Evolutionary conservation across 2,888 invertebrate genomes (phyloP).

Genomic region (Euplexia lucipara): DNA sequence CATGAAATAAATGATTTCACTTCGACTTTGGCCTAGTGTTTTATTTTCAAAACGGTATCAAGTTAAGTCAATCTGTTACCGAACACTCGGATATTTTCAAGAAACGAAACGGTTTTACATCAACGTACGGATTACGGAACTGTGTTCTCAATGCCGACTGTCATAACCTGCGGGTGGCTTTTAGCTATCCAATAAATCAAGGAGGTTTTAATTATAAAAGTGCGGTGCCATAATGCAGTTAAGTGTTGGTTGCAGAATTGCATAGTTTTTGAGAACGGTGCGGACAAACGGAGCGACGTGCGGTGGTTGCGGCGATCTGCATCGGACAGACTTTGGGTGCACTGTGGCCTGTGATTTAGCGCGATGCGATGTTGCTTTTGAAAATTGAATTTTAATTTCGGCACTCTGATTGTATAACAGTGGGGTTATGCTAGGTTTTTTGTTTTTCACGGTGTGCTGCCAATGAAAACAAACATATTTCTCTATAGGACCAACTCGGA

Average conservation of each 20-base stretch:
- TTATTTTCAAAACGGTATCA: too few species aligned
- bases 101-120: not conserved
- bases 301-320: slow-evolving; percentile 57
- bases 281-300: slow-evolving; percentile 60
- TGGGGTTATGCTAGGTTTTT: too few species aligned
- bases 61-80: too few species aligned
- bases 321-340: slow-evolving; percentile 59
- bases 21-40: too few species aligned
- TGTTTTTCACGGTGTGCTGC: too few species aligned
- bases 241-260: slow-evolving; percentile 61
- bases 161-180: slow-evolving; percentile 85
- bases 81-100: too few species aligned
- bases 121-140: slow-evolving; percentile 25
- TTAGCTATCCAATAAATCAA: slow-evolving; percentile 51
- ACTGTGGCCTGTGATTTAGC: slow-evolving; percentile 23
- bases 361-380: not conserved
- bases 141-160: slow-evolving; percentile 72
- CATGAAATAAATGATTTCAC: too few species aligned
- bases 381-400: not conserved
- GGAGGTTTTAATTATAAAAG: slow-evolving; percentile 25
- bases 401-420: not conserved
- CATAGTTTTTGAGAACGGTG: slow-evolving; percentile 45
- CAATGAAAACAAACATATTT: too few species aligned
- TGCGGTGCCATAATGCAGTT: slow-evolving; percentile 54
- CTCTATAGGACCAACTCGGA: too few species aligned